Conservation (phyloP, 2,113 vertebrate species). For the Pseudorectes ferrugineus region DNA sequence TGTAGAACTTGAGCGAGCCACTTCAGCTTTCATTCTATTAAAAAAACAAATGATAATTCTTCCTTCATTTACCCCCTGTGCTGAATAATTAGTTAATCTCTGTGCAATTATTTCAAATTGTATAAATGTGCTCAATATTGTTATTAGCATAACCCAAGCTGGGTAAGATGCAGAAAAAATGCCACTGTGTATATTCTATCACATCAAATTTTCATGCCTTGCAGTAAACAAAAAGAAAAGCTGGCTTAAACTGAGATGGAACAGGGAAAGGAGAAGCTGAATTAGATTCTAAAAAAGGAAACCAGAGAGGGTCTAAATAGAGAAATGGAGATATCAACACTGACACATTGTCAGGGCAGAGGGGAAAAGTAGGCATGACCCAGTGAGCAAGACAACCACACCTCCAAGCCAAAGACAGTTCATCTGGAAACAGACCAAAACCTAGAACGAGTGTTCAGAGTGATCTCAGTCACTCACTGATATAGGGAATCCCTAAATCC, state of each 20-base stretch:
- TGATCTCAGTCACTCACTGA: background rate
- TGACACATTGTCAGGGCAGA: background rate
- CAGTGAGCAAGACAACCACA: background rate
- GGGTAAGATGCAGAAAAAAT: background rate
- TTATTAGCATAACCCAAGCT: background rate
- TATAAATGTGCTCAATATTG: background rate
- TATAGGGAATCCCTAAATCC: background rate
- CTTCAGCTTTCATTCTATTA: background rate
- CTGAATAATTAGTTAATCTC: constrained; percentile 16
- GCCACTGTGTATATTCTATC: background rate
- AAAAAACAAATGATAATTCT: background rate
- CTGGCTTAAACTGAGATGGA: background rate
- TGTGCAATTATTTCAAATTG: constrained; percentile 3
- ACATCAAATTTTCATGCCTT: background rate
- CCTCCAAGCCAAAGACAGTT: background rate
- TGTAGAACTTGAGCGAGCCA: background rate
- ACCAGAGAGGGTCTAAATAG: background rate
- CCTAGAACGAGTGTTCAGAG: background rate
- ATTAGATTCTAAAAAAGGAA: background rate
- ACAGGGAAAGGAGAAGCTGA: background rate
- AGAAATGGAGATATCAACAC: background rate
- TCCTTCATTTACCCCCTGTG: background rate
- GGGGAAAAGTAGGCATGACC: background rate
- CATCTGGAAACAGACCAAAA: constrained; percentile 1
- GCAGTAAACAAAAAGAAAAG: background rate